Evolutionary conservation across 1,140 invertebrate species (phyloP).

Genomic region (Rhyzopertha dominica): DNA sequence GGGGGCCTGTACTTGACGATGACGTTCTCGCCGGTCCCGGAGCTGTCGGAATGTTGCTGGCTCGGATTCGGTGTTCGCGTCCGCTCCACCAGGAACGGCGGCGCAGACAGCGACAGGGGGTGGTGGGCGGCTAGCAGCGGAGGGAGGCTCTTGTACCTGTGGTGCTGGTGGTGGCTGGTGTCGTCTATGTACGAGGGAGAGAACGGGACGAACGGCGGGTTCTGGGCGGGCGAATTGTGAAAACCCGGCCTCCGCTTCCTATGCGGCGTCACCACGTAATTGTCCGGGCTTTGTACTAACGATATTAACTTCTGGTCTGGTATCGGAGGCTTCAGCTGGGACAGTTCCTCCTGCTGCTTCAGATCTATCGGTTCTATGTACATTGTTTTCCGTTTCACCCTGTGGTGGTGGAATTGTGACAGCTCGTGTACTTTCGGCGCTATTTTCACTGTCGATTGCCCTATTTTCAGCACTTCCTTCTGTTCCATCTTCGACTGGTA

Average conservation of each 20-base stretch:
- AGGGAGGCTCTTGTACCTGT: conserved; percentile 41
- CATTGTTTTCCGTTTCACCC: conserved; percentile 60
- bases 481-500: too few relatives aligned
- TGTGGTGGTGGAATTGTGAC: conserved; percentile 43
- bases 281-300: conserved; percentile 62
- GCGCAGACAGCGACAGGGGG: conserved; percentile 62
- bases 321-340: conserved; percentile 53
- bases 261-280: conserved; percentile 78
- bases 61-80: conserved; percentile 51
- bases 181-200: conserved; percentile 66
- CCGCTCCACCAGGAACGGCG: conserved; percentile 60
- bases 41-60: conserved; percentile 44
- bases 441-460: conserved; percentile 49
- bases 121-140: conserved; percentile 54
- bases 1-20: conserved; percentile 63
- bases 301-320: conserved; percentile 57
- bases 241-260: conserved; percentile 77
- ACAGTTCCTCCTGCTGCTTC: conserved; percentile 54
- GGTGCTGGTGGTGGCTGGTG: conserved; percentile 44
- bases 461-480: conserved; percentile 39
- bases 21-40: conserved; percentile 52
- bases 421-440: conserved; percentile 51
- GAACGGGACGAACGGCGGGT: conserved; percentile 77
- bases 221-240: conserved; percentile 77
- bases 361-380: conserved; percentile 58